Evolutionary conservation across 2,888 invertebrate genomes (phyloP), one percentile per base, ranked within the genome.

Genomic region (Thereva unica): DNA sequence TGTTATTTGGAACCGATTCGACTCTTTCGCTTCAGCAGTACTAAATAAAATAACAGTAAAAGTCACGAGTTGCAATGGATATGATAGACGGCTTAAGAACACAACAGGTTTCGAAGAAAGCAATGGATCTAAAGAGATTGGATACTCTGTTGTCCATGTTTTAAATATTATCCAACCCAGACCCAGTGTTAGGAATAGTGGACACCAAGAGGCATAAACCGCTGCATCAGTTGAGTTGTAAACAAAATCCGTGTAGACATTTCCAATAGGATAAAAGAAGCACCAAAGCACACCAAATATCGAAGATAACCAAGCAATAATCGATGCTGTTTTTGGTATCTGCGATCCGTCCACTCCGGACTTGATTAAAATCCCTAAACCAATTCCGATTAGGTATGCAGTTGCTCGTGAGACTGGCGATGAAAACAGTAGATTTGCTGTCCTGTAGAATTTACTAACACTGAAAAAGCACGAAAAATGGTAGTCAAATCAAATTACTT

Each of bases 1-100:
- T 50, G 82, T 76, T 37, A 86, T 64, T 45, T 84, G 83, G 76
- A 88, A 88, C 77, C 86, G 85, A 10, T 81, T 82, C 0, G 87
- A 80, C 52, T 85, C 85, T 74, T 85, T 85, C 1, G 84, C 83
- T n/a, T 84, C 85, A 53, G 85, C 89, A 34, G 86, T 84, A 57
- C 85, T 85, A 70, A 87, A 87, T 68, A 89, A 85, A 72, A 87
- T 88, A 53, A 89, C 84, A 23, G 86, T 81, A 74, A 88, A 89
- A 76, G 87, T 88, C 41, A 85, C 83, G 41, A 89, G 81, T 71
- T 88, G 89, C 66, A 89, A 80, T 0, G 88, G 85, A 72, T 88
- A 89, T 1, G 89, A 87, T 38, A 89, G 82, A 47, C 86, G 84
- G 71, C 89, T 89, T 69, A 89, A 82, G 67, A 89, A 75, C 5